Percentiles rank a stretch among this genome's conserved stretches.
Conservation (phyloP, 1,140 invertebrate genomes). For the Hydropsyche tenuis region DNA sequence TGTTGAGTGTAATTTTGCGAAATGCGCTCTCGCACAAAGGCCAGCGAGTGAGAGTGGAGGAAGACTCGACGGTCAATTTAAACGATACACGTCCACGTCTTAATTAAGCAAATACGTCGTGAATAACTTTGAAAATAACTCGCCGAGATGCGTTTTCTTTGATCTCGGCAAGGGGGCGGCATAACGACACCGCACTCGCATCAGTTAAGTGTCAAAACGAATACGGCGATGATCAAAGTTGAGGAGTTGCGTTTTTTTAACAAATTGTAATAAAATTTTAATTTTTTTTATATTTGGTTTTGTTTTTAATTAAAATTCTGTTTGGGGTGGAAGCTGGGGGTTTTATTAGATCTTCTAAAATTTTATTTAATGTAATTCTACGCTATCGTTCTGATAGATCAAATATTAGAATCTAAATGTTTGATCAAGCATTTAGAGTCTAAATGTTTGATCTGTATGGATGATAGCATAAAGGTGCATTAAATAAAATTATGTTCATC, state of each 20-base stretch:
- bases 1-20: not conserved
- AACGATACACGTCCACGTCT: conserved; percentile 6
- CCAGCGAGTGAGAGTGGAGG: not conserved
- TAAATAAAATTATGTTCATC: too few species aligned
- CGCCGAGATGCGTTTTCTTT: not conserved
- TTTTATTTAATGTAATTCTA: too few species aligned
- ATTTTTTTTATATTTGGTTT: too few species aligned
- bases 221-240: not conserved
- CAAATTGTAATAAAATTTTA: too few species aligned
- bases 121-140: conserved; percentile 11
- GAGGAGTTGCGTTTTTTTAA: not conserved
- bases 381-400: too few species aligned
- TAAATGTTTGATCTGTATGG: too few species aligned
- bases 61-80: conserved; percentile 7
- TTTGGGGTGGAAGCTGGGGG: too few species aligned
- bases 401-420: too few species aligned
- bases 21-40: not conserved
- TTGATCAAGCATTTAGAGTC: too few species aligned
- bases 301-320: too few species aligned
- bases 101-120: conserved; percentile 10
- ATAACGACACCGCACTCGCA: not conserved
- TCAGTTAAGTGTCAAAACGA: conserved; percentile 10
- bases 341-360: too few species aligned
- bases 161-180: not conserved
- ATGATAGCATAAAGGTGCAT: too few species aligned